Percentiles rank a stretch among this genome's conserved stretches.
These are phyloP conservation scores for Drosophila malerkotliana DNA, from an alignment of 1,140 invertebrate species.

Conservation along the genomic window DNA sequence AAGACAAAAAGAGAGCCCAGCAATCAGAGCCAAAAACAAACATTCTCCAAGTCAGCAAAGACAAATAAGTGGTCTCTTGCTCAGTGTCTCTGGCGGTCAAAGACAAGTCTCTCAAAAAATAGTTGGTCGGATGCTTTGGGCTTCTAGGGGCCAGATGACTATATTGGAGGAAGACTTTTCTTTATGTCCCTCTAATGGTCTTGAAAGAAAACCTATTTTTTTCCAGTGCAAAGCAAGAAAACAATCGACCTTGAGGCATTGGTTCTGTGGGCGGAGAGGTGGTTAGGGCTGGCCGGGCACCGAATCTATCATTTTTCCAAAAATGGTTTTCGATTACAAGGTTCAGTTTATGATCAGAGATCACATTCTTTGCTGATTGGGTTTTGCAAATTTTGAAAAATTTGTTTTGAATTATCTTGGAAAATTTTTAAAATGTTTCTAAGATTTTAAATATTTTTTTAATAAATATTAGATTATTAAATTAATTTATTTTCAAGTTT, in stretches of 20 bases:
- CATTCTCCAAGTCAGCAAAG: conserved; percentile 63
- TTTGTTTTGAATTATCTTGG: not conserved
- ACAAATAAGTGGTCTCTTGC: not conserved
- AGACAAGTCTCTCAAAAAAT: not conserved
- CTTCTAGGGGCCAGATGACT: not conserved
- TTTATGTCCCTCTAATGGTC: not conserved
- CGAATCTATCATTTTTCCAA: conserved; percentile 26
- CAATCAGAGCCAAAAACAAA: conserved; percentile 14
- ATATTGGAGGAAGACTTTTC: not conserved
- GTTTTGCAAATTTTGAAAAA: not conserved
- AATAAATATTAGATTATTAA: too few species aligned
- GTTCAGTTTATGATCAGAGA: conserved; percentile 9
- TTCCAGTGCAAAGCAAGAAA: not conserved
- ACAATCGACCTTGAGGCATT: conserved; percentile 20
- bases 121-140: not conserved
- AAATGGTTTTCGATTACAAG: conserved; percentile 28
- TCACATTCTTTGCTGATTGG: not conserved
- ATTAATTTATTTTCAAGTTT: too few species aligned
- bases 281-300: conserved; percentile 29
- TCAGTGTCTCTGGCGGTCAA: not conserved
- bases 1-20: conserved; percentile 11
- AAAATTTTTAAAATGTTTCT: not conserved
- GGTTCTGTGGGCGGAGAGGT: conserved; percentile 13
- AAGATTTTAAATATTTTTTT: too few species aligned
- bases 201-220: not conserved